Evolutionary conservation across 2,888 invertebrate species (phyloP).

Genomic region (Tupiocoris notatus): DNA sequence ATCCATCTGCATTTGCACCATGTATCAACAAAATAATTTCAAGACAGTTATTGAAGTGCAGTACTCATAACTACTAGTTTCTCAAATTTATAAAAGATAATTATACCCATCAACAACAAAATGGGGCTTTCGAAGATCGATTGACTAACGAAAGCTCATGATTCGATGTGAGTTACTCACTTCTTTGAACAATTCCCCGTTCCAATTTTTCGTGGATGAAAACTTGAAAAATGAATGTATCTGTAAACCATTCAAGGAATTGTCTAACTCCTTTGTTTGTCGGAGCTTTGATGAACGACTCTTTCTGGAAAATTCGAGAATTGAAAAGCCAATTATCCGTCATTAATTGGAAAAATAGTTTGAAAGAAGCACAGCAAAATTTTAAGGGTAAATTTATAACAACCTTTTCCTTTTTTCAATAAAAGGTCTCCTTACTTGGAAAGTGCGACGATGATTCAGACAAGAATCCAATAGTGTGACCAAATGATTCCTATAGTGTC

Average conservation of each 20-base stretch:
- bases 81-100: too few species aligned
- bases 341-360: too few species aligned
- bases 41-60: too few species aligned
- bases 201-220: constrained; percentile 57
- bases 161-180: constrained; percentile 1
- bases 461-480: constrained; percentile 49
- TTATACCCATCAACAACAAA: too few species aligned
- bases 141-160: too few species aligned
- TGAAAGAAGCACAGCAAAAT: too few species aligned
- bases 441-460: constrained; percentile 46
- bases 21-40: too few species aligned
- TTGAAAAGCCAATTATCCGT: too few species aligned
- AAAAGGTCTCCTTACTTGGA: constrained; percentile 53
- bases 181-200: background rate
- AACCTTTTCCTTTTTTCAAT: background rate
- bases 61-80: too few species aligned
- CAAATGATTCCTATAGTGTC: constrained; percentile 66
- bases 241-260: constrained; percentile 83
- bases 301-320: constrained; percentile 62
- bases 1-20: too few species aligned
- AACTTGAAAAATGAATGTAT: constrained; percentile 81
- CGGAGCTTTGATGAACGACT: constrained; percentile 66
- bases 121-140: too few species aligned
- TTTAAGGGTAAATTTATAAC: too few species aligned
- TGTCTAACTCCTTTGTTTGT: constrained; percentile 66